phyloP scores from a whole-genome alignment of 1,140 invertebrate genomes.

The Sminthurinus signatus region DNA sequence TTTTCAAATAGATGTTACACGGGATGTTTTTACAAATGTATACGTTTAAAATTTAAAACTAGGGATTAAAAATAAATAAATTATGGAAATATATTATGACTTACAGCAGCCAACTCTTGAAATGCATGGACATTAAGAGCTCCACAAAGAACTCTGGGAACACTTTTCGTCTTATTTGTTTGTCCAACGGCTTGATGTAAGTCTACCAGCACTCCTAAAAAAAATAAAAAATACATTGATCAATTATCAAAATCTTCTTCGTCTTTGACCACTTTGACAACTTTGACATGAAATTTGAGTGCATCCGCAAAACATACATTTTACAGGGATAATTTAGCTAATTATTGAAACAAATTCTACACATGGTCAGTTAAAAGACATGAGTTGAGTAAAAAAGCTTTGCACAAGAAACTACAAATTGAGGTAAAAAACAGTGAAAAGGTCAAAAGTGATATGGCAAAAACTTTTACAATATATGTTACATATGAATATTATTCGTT shows the following conservation, averaged over 20 bases:
- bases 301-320: not conserved
- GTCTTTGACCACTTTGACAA: not conserved
- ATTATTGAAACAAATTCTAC: not conserved
- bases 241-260: not conserved
- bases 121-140: slow-evolving; percentile 36
- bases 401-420: too few relatives aligned
- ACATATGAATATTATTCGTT: too few relatives aligned
- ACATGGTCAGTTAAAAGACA: not conserved
- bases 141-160: slow-evolving; percentile 26
- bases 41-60: too few relatives aligned
- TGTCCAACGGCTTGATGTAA: slow-evolving; percentile 28
- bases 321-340: not conserved
- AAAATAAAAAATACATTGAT: not conserved
- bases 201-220: slow-evolving; percentile 36
- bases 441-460: too few relatives aligned
- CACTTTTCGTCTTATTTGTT: slow-evolving; percentile 17
- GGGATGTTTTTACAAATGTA: too few relatives aligned
- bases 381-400: too few relatives aligned
- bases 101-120: slow-evolving; percentile 36
- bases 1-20: too few relatives aligned
- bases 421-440: too few relatives aligned
- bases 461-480: too few relatives aligned
- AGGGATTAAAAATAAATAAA: too few relatives aligned
- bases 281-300: not conserved
- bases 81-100: too few relatives aligned